These are phyloP conservation scores for Mamestra brassicae DNA, from an alignment of 2,888 invertebrate genomes.

Conservation along the genomic window DNA sequence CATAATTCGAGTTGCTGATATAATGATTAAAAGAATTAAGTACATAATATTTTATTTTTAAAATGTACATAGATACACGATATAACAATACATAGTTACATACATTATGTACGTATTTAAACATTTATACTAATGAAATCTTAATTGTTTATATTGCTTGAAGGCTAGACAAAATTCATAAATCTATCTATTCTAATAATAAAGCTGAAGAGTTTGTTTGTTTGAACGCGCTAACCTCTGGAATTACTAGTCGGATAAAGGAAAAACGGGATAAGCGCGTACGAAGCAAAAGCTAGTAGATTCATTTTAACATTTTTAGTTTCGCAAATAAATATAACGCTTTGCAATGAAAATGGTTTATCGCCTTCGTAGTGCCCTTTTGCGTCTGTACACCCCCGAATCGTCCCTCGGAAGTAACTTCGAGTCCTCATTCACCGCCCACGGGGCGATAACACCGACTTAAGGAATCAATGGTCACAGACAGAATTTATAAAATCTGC, in stretches of 20 bases:
- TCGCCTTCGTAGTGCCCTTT: conserved; percentile 54
- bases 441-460: conserved; percentile 28
- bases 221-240: no score
- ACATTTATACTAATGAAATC: conserved; percentile 3
- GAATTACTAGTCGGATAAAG: no score
- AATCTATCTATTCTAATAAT: no score
- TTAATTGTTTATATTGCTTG: not conserved
- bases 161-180: not conserved
- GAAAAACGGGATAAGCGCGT: no score
- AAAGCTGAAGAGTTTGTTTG: no score
- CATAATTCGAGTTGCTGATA: conserved; percentile 16
- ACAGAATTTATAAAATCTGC: conserved; percentile 23
- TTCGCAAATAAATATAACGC: conserved; percentile 20
- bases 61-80: not conserved
- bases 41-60: not conserved
- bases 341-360: conserved; percentile 28
- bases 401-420: conserved; percentile 24
- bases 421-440: conserved; percentile 27
- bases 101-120: not conserved
- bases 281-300: no score
- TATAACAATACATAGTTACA: not conserved
- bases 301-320: not conserved
- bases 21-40: conserved; percentile 22
- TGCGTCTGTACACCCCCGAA: conserved; percentile 33
- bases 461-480: conserved; percentile 30